A percentile compares a stretch with the other conserved stretches of the same genome.
Conservation (phyloP, 2,888 invertebrate genomes). For the Drosophila gaucha region DNA sequence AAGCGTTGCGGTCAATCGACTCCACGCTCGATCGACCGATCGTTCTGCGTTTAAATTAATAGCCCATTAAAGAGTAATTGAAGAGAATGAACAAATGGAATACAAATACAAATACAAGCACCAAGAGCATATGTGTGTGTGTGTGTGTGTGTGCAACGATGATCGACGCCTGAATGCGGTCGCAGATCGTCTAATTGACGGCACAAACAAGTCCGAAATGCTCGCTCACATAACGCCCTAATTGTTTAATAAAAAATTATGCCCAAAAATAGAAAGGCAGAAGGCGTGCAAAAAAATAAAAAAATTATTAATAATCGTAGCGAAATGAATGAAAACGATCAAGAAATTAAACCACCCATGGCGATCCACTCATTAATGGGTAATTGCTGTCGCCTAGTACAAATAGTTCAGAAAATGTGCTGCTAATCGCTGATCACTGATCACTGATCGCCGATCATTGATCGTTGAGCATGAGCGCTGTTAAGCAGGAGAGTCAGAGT, state of each 20-base stretch:
- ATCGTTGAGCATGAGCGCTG: conserved; percentile 15
- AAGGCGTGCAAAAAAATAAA: conserved; percentile 43
- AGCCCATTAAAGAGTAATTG: conserved; percentile 61
- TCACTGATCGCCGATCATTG: conserved; percentile 1
- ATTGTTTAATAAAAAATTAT: conserved; percentile 67
- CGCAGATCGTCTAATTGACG: conserved; percentile 39
- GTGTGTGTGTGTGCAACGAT: conserved; percentile 4
- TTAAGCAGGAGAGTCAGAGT: conserved; percentile 13
- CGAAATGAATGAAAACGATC: conserved; percentile 29
- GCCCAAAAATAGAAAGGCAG: conserved; percentile 52
- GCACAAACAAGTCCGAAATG: conserved; percentile 33
- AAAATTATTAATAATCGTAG: conserved; percentile 1
- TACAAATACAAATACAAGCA: conserved; percentile 23
- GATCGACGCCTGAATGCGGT: conserved; percentile 27
- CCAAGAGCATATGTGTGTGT: not conserved
- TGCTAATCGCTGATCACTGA: conserved; percentile 15
- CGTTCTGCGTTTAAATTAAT: conserved; percentile 53
- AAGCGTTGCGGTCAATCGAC: conserved; percentile 23
- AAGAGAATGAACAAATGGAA: conserved; percentile 56
- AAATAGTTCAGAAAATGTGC: conserved; percentile 20
- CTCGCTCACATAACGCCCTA: conserved; percentile 36
- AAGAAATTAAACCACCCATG: conserved; percentile 21
- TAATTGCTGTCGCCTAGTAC: conserved; percentile 28
- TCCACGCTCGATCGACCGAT: conserved; percentile 32
- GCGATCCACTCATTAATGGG: conserved; percentile 25